These are phyloP conservation scores for Drosophila picticornis DNA, from an alignment of 2,888 invertebrate genomes.

Conservation along the genomic window DNA sequence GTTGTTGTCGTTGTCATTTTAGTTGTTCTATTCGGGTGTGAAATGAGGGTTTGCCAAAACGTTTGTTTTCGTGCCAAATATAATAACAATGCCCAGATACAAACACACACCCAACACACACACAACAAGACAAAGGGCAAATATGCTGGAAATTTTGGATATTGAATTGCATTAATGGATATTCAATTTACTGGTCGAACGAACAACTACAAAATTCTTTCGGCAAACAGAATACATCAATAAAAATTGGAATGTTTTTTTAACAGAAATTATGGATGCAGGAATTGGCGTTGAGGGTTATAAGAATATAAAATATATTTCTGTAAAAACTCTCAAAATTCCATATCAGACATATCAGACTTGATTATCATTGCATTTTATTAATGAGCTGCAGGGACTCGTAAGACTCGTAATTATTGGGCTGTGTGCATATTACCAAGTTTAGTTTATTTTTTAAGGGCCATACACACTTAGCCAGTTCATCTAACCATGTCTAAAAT, in stretches of 20 bases:
- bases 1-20: not conserved
- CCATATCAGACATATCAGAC: not conserved
- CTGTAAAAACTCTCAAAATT: not conserved
- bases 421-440: not conserved
- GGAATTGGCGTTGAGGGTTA: no score
- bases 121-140: constrained; percentile 48
- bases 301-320: not conserved
- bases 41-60: constrained; percentile 18
- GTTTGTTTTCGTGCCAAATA: constrained; percentile 65
- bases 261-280: not conserved
- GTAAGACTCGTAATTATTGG: not conserved
- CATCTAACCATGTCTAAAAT: constrained; percentile 9
- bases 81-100: constrained; percentile 47
- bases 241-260: not conserved
- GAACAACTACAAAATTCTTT: constrained; percentile 14
- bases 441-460: no score
- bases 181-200: constrained; percentile 26
- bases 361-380: not conserved
- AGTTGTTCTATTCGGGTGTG: constrained; percentile 23
- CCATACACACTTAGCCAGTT: not conserved
- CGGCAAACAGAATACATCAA: not conserved
- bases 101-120: constrained; percentile 13
- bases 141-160: constrained; percentile 50
- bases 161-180: constrained; percentile 62
- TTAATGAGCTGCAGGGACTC: not conserved